Evolutionary conservation across 2,888 invertebrate species (phyloP), one percentile per base, ranked within the genome.

Genomic region (Agrochola lychnidis): DNA sequence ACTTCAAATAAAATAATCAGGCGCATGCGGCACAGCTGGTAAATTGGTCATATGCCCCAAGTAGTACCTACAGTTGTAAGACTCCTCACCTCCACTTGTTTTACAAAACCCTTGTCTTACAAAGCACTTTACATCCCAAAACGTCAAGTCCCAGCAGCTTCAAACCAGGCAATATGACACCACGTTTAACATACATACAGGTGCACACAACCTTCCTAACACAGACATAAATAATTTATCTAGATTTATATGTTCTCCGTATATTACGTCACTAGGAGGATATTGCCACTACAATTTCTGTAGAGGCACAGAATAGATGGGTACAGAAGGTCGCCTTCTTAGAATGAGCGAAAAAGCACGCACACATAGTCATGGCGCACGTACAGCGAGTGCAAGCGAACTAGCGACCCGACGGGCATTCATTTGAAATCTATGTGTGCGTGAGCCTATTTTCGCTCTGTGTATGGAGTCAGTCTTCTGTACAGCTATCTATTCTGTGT

Each of bases 271-370:
- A 77, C 61, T 77, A 70, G 79, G 68, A 75, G 78, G 78, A 87
- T 90, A 91, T 91, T 91, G 88, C 89, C 85, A 87, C 90, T 90
- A 88, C 83, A 89, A 83, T 81, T 81, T 83, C 69, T 42, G 62
- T 57, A 22, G 45, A 10, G 74, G 1, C 51, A 57, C 16, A 45
- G 51, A 36, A 19, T 45, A 51, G n/a, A 19, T 42, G 2, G 10
- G 9, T 25, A 36, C 74, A 80, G 74, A 80, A 80, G 25, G 22
- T 4, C 14, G 4, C 4, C 0, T 62, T n/a, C 0, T 19, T 56
- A 53, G 0, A 12, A n/a, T 1, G 30, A 48, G 70, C 14, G 3
- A 22, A 40, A 57, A 40, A 1, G 30, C 16, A 51, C 42, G 51
- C 56, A 42, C 25, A 30, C 30, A 40, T 14, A 19, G 14, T n/a